Evolutionary conservation across 2,888 invertebrate genomes (phyloP).

Genomic region (Onthophagus sagittarius): DNA sequence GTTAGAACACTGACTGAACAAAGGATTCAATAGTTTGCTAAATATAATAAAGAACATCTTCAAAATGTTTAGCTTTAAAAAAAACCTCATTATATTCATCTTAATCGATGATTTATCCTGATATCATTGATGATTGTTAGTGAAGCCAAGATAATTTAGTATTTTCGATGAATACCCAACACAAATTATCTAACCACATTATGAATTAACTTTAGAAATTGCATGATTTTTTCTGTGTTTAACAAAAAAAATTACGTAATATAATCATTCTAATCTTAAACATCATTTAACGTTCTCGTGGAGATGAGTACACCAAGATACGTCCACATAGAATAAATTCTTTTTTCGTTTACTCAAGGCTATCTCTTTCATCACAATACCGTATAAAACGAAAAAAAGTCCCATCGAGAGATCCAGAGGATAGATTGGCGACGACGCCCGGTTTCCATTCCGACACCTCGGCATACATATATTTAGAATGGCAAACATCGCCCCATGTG

Average conservation of each 20-base stretch:
- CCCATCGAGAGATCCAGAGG: neutral
- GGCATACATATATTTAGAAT: slow-evolving; percentile 8
- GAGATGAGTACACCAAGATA: neutral
- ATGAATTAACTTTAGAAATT: too few relatives aligned
- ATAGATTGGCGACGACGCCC: neutral
- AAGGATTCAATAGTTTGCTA: too few relatives aligned
- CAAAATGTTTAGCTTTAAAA: too few relatives aligned
- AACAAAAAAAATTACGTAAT: neutral
- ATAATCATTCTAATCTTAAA: neutral
- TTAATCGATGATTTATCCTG: too few relatives aligned
- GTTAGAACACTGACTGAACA: too few relatives aligned
- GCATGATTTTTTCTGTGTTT: too few relatives aligned
- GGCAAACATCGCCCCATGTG: slow-evolving; percentile 3
- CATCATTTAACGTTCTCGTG: neutral
- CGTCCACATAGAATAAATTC: neutral
- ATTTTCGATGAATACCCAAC: too few relatives aligned
- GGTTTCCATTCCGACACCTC: neutral
- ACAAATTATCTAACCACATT: too few relatives aligned
- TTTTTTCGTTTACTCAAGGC: neutral
- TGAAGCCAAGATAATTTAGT: too few relatives aligned
- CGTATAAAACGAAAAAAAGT: neutral
- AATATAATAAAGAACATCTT: too few relatives aligned
- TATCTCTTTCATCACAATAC: neutral
- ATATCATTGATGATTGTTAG: too few relatives aligned
- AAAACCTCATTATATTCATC: too few relatives aligned